Percentiles rank a stretch among this genome's conserved stretches.
Conservation (phyloP, 1,140 invertebrate genomes). For the Ceratina japonica region DNA sequence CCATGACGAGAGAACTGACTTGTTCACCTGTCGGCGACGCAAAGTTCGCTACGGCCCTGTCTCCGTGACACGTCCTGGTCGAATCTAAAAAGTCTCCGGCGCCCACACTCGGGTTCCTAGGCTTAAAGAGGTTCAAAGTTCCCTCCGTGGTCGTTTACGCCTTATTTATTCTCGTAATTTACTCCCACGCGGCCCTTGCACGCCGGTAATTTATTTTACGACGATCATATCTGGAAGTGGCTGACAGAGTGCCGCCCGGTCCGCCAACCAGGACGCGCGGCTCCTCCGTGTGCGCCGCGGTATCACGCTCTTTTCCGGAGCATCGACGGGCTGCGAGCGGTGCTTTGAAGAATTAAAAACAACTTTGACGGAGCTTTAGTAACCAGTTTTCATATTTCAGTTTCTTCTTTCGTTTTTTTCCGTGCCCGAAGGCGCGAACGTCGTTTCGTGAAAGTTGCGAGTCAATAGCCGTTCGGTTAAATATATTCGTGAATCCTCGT, state of each 20-base stretch:
- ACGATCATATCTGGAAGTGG: slow-evolving; percentile 73
- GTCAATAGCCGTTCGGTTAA: background rate
- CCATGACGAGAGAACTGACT: background rate
- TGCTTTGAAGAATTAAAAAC: slow-evolving; percentile 4
- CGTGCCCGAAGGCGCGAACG: background rate
- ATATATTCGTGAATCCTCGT: background rate
- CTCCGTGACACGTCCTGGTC: slow-evolving; percentile 39
- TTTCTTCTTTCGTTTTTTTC: background rate
- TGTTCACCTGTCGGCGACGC: slow-evolving; percentile 36
- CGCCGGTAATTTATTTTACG: slow-evolving; percentile 70
- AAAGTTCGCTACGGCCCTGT: slow-evolving; percentile 44
- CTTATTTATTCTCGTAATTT: slow-evolving; percentile 76
- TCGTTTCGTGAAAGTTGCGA: background rate
- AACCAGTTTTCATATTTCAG: background rate
- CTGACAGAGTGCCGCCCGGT: slow-evolving; percentile 55
- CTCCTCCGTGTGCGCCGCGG: slow-evolving; percentile 35
- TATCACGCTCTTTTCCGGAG: slow-evolving; percentile 34
- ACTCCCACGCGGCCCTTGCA: slow-evolving; percentile 69
- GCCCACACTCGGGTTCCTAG: slow-evolving; percentile 69
- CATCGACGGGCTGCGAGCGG: slow-evolving; percentile 5
- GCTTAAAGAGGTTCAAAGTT: slow-evolving; percentile 70
- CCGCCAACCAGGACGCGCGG: slow-evolving; percentile 39
- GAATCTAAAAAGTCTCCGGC: slow-evolving; percentile 62
- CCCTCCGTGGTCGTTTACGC: slow-evolving; percentile 69
- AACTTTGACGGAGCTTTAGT: background rate